These are phyloP conservation scores for Gerris buenoi DNA, from an alignment of 1,140 invertebrate genomes.

Conservation along the genomic window DNA sequence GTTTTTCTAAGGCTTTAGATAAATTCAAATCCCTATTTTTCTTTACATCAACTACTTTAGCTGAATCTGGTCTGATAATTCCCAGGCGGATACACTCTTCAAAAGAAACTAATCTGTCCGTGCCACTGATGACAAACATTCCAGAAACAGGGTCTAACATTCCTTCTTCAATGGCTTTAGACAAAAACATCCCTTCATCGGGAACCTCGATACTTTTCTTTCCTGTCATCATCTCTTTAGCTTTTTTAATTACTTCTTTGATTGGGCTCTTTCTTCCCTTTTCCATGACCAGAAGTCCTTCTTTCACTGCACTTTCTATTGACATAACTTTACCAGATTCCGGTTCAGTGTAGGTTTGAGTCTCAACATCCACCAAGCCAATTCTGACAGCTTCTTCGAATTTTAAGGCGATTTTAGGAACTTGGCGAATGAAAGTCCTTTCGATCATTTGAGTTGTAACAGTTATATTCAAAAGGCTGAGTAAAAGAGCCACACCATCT, in stretches of 20 bases:
- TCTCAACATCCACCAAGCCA: conserved; percentile 64
- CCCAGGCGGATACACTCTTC: conserved; percentile 72
- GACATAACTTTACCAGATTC: conserved; percentile 55
- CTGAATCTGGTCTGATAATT: conserved; percentile 69
- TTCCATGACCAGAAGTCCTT: conserved; percentile 36
- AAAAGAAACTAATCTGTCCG: conserved; percentile 68
- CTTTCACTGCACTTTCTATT: conserved; percentile 65
- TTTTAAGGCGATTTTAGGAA: conserved; percentile 28
- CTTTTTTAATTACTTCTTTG: conserved; percentile 10
- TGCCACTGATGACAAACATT: conserved; percentile 72
- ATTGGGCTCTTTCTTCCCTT: background rate
- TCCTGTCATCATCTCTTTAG: conserved; percentile 4
- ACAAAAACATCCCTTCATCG: conserved; percentile 60
- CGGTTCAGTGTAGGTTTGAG: conserved; percentile 64
- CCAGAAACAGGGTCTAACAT: conserved; percentile 68
- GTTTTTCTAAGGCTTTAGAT: conserved; percentile 56
- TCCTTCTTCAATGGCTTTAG: conserved; percentile 56
- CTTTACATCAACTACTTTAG: conserved; percentile 56
- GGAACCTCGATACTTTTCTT: conserved; percentile 50
- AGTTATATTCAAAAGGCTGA: conserved; percentile 67
- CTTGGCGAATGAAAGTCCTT: conserved; percentile 46
- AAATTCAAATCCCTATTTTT: conserved; percentile 53
- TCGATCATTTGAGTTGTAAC: conserved; percentile 71
- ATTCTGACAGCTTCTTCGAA: conserved; percentile 58
- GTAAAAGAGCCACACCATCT: conserved; percentile 67